These are phyloP conservation scores for Acipenser transmontanus DNA, from an alignment of 2,797 vertebrate species.

Conservation along the genomic window DNA sequence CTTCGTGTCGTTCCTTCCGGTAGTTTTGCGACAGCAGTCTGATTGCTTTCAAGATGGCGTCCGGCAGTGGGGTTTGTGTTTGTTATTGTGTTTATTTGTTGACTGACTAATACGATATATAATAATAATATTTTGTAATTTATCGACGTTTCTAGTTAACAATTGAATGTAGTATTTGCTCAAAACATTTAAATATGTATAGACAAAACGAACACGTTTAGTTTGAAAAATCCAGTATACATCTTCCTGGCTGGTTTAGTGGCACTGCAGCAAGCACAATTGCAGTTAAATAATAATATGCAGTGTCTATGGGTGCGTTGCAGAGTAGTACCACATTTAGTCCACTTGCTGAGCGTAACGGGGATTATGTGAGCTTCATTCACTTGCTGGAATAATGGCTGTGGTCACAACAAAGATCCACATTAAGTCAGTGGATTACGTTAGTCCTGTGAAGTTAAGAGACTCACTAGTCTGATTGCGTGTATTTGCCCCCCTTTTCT, in stretches of 20 bases:
- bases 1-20: too few relatives aligned
- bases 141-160: not conserved
- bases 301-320: too few relatives aligned
- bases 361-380: too few relatives aligned
- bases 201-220: too few relatives aligned
- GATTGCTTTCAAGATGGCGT: conserved; percentile 55
- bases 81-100: not conserved
- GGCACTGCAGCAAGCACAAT: not conserved
- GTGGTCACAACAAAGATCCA: too few relatives aligned
- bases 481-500: too few relatives aligned
- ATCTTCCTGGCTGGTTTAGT: not conserved
- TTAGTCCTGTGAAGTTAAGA: too few relatives aligned
- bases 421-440: too few relatives aligned
- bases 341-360: too few relatives aligned
- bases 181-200: not conserved
- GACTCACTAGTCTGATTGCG: too few relatives aligned
- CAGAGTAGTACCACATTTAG: too few relatives aligned
- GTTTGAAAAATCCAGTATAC: not conserved
- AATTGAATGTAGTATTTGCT: not conserved
- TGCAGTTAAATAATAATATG: not conserved
- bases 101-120: not conserved
- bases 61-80: conserved; percentile 55
- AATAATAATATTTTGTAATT: not conserved
- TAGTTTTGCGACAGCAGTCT: conserved; percentile 22
- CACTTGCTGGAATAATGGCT: too few relatives aligned